Evolutionary conservation across 1,140 invertebrate genomes (phyloP).

Genomic region (Belonocnema kinseyi): DNA sequence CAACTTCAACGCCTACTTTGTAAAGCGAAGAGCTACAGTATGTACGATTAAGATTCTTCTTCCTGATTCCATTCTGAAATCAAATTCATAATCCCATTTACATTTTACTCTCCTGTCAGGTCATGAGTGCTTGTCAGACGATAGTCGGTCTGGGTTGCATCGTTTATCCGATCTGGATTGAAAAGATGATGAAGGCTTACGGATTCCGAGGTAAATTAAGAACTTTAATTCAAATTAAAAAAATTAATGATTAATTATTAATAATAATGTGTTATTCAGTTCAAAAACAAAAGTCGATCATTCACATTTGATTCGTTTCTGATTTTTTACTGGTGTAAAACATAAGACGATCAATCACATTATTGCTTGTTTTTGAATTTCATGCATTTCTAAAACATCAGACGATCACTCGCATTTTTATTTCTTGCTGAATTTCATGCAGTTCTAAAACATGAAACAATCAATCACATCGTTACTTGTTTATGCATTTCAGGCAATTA

Average conservation of each 20-base stretch:
- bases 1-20: constrained; percentile 72
- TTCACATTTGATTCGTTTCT: too few relatives aligned
- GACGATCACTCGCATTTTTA: too few relatives aligned
- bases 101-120: constrained; percentile 51
- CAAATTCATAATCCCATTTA: constrained; percentile 32
- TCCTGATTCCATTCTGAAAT: constrained; percentile 21
- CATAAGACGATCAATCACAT: too few relatives aligned
- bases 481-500: too few relatives aligned
- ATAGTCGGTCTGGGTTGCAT: constrained; percentile 68
- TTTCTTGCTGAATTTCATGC: too few relatives aligned
- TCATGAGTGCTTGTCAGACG: constrained; percentile 70
- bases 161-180: constrained; percentile 67
- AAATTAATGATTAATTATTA: background rate
- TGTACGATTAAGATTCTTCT: constrained; percentile 32
- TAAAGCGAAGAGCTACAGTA: constrained; percentile 69
- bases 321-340: too few relatives aligned
- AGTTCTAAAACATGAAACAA: too few relatives aligned
- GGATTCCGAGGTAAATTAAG: constrained; percentile 66
- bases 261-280: too few relatives aligned
- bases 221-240: background rate
- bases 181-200: constrained; percentile 65
- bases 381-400: too few relatives aligned
- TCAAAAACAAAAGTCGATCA: too few relatives aligned
- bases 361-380: too few relatives aligned
- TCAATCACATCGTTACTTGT: too few relatives aligned